Conservation (phyloP, 2,797 vertebrate genomes). For the Urosaurus nigricauda region DNA sequence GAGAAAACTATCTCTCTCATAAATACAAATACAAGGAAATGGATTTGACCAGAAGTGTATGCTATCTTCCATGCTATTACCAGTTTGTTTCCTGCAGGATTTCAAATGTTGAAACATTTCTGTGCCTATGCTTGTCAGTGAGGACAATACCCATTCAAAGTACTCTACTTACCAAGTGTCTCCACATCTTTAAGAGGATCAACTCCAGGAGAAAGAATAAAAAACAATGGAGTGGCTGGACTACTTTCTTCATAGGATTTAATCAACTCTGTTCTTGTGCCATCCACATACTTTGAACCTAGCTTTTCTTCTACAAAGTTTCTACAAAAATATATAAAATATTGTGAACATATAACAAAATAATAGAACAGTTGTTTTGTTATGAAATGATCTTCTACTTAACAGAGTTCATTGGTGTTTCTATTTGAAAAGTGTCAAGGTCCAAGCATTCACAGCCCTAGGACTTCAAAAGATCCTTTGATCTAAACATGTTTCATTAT, state of each 20-base stretch:
- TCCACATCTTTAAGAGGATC: conserved; percentile 87
- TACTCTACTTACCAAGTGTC: conserved; percentile 75
- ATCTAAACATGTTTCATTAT: background rate
- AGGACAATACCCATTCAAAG: conserved; percentile 22
- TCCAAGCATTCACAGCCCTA: background rate
- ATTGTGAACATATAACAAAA: background rate
- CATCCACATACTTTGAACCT: conserved; percentile 82
- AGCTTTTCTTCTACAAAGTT: conserved; percentile 85
- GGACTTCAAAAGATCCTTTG: accelerated
- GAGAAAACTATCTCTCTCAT: background rate
- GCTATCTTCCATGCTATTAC: background rate
- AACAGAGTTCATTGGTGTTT: background rate
- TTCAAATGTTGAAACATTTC: background rate
- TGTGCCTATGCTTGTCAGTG: background rate
- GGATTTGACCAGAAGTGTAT: background rate
- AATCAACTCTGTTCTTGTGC: conserved; percentile 78
- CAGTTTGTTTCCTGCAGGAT: background rate
- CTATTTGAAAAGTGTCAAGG: background rate
- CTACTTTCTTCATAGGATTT: conserved; percentile 83
- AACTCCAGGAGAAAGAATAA: conserved; percentile 86
- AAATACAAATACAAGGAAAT: background rate
- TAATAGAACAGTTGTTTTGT: background rate
- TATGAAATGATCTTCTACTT: background rate
- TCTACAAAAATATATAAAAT: conserved; percentile 66
- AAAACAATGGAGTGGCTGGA: conserved; percentile 83